Evolutionary conservation across 2,797 vertebrate species (phyloP).

Genomic region (Gobio occitaniae): DNA sequence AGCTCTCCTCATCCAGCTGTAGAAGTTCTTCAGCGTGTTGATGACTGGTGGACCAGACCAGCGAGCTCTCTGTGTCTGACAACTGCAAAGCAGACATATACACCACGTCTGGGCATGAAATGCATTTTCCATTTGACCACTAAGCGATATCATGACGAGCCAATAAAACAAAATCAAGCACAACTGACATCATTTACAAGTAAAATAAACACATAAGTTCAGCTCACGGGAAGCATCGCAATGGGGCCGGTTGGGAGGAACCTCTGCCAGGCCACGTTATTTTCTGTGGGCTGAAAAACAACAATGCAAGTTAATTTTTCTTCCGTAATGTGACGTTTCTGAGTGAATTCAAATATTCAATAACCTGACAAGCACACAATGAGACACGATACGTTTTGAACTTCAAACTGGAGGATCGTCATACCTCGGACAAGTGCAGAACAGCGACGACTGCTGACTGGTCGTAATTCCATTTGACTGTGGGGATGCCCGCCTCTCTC

Average conservation of each 20-base stretch:
- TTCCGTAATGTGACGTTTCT: neutral
- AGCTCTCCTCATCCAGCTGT: conserved; percentile 90
- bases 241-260: conserved; percentile 97
- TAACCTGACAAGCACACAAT: too few species aligned
- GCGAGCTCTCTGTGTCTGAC: conserved; percentile 90
- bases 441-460: conserved; percentile 96
- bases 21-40: conserved; percentile 88
- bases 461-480: conserved; percentile 91
- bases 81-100: conserved; percentile 77
- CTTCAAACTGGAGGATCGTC: neutral
- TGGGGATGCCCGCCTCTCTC: conserved; percentile 85
- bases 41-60: conserved; percentile 97
- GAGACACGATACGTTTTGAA: neutral
- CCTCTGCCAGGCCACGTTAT: conserved; percentile 97
- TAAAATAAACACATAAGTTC: conserved; percentile 30
- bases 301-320: neutral
- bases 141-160: conserved; percentile 14
- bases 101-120: conserved; percentile 31
- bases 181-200: conserved; percentile 44
- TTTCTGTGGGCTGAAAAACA: conserved; percentile 87
- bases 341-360: neutral
- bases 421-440: conserved; percentile 91
- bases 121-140: conserved; percentile 34
- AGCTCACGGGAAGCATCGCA: conserved; percentile 92
- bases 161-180: conserved; percentile 18